These are phyloP conservation scores for Escarpia spicata DNA, from an alignment of 2,888 invertebrate species.

Conservation along the genomic window DNA sequence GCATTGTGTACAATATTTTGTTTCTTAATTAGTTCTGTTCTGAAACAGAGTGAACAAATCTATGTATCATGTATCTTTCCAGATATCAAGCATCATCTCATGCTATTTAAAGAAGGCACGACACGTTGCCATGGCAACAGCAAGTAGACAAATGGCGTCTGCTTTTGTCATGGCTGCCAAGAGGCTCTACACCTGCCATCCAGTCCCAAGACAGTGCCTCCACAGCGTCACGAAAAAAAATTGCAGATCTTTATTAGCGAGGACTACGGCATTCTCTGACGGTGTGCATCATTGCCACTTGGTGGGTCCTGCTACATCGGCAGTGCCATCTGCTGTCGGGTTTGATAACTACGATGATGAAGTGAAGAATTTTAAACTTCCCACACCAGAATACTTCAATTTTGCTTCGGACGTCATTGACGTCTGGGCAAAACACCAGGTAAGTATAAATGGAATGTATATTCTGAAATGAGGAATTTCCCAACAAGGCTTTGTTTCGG, in stretches of 20 bases:
- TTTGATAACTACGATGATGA: conserved; percentile 48
- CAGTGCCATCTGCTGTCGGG: conserved; percentile 38
- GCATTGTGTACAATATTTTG: background rate
- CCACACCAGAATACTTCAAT: conserved; percentile 61
- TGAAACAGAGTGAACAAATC: background rate
- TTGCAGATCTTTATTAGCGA: background rate
- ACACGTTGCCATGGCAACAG: background rate
- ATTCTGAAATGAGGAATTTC: conserved; percentile 36
- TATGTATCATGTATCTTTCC: background rate
- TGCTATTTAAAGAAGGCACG: background rate
- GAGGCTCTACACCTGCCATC: background rate
- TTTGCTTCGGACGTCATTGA: conserved; percentile 64
- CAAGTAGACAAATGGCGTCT: background rate
- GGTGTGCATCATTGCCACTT: background rate
- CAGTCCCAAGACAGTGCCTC: background rate
- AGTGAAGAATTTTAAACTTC: conserved; percentile 39
- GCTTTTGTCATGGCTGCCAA: background rate
- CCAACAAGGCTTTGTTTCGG: background rate
- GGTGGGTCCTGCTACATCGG: background rate
- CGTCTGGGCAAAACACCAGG: conserved; percentile 55
- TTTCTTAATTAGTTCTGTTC: background rate
- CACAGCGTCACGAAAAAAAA: background rate
- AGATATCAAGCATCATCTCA: background rate
- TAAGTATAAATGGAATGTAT: conserved; percentile 39
- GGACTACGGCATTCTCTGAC: background rate